phyloP scores from a whole-genome alignment of 1,140 invertebrate genomes.

The Cotesia vestalis region DNA sequence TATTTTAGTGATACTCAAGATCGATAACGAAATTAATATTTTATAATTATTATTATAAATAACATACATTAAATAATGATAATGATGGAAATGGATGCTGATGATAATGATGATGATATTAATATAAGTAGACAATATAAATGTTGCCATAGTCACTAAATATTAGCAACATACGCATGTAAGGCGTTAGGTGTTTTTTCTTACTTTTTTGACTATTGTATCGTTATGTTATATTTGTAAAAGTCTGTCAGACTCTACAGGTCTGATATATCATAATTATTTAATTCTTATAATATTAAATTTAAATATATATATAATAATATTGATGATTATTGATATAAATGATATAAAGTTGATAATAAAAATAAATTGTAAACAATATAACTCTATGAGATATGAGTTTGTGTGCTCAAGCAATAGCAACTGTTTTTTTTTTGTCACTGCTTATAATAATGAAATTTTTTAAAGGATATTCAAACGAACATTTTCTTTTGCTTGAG shows the following conservation, averaged over 20 bases:
- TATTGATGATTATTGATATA: conserved; percentile 36
- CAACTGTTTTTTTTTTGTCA: conserved; percentile 18
- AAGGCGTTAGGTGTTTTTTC: conserved; percentile 28
- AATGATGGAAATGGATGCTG: neutral
- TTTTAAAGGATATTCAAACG: conserved; percentile 3
- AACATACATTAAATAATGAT: conserved; percentile 26
- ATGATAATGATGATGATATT: conserved; percentile 6
- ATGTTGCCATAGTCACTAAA: conserved; percentile 45
- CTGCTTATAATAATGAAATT: neutral
- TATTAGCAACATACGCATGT: conserved; percentile 23
- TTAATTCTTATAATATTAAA: neutral
- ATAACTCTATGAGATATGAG: conserved; percentile 43
- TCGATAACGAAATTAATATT: conserved; percentile 6
- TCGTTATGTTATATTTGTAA: too few species aligned
- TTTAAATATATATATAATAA: conserved; percentile 24
- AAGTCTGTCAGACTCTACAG: neutral
- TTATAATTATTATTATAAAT: conserved; percentile 14
- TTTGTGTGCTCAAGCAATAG: conserved; percentile 54
- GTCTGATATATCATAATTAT: neutral
- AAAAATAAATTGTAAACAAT: conserved; percentile 42
- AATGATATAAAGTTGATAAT: conserved; percentile 33
- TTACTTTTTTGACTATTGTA: neutral
- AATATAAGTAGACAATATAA: conserved; percentile 20
- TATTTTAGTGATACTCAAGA: neutral
- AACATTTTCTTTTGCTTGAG: conserved; percentile 50